These are phyloP conservation scores for Mobula hypostoma DNA, from an alignment of 2,113 vertebrate species.

Conservation along the genomic window DNA sequence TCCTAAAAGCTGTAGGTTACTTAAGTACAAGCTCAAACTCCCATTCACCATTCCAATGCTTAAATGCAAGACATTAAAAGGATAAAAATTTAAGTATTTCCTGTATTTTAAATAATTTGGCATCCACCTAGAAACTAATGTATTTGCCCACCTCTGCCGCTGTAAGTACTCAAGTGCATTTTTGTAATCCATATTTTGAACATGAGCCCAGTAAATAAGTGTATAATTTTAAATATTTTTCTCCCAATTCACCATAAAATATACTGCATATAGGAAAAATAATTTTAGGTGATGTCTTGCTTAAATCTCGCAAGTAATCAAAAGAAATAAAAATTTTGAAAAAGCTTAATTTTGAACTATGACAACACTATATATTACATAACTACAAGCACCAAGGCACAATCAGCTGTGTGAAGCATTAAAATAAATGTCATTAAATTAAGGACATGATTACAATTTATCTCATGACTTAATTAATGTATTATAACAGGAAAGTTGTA, in stretches of 20 bases:
- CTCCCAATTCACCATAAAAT: too few relatives aligned
- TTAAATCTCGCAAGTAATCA: too few relatives aligned
- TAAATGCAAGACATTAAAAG: background rate
- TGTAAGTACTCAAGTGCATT: background rate
- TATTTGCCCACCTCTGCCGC: background rate
- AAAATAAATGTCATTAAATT: background rate
- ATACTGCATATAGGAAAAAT: too few relatives aligned
- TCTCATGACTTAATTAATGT: background rate
- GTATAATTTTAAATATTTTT: background rate
- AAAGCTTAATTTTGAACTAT: too few relatives aligned
- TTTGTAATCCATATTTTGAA: background rate
- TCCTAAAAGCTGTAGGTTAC: background rate
- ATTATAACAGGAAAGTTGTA: background rate
- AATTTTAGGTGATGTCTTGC: too few relatives aligned
- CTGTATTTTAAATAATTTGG: background rate
- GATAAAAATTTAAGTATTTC: too few relatives aligned
- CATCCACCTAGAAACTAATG: background rate
- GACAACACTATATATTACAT: background rate
- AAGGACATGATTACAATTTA: background rate
- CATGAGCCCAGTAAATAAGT: background rate
- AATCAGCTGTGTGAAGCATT: background rate
- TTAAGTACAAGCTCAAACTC: background rate
- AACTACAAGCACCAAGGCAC: background rate
- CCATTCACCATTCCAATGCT: background rate
- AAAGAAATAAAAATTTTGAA: too few relatives aligned